Conservation (phyloP, 35 echinoderm and acorn worm genomes). For the Ophioderma brevispina region DNA sequence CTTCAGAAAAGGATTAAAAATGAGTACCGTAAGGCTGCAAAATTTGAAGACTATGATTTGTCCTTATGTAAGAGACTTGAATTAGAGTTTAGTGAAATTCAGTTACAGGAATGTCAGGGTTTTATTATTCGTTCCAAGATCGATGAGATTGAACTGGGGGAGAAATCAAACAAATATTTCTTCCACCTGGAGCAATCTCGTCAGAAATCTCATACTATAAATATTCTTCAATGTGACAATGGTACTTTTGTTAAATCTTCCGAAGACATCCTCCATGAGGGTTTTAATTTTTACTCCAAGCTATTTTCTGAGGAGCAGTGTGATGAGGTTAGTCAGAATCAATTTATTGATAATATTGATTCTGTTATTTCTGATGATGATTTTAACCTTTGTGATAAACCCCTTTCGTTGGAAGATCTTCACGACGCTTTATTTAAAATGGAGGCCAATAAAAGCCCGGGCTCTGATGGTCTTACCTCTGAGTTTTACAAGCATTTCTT, state of each 20-base stretch:
- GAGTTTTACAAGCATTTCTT: neutral
- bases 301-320: conserved; percentile 15
- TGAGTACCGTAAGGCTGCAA: no score
- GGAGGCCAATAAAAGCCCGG: conserved; percentile 40
- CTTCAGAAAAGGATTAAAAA: no score
- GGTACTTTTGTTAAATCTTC: conserved; percentile 22
- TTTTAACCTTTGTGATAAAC: neutral
- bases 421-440: conserved; percentile 6
- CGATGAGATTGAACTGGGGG: conserved; percentile 40
- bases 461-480: conserved; percentile 51
- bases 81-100: neutral
- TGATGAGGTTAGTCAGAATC: conserved; percentile 3
- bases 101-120: conserved; percentile 40
- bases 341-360: conserved; percentile 16
- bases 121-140: conserved; percentile 31
- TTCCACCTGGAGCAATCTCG: conserved; percentile 22
- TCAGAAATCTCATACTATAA: conserved; percentile 14
- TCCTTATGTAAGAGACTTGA: conserved; percentile 8
- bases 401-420: conserved; percentile 11
- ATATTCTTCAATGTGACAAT: conserved; percentile 7
- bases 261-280: conserved; percentile 28
- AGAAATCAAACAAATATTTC: conserved; percentile 32
- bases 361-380: neutral
- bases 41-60: no score
- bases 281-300: conserved; percentile 31